These are phyloP conservation scores for Electrophaes corylata DNA, from an alignment of 2,888 invertebrate genomes.

Conservation along the genomic window DNA sequence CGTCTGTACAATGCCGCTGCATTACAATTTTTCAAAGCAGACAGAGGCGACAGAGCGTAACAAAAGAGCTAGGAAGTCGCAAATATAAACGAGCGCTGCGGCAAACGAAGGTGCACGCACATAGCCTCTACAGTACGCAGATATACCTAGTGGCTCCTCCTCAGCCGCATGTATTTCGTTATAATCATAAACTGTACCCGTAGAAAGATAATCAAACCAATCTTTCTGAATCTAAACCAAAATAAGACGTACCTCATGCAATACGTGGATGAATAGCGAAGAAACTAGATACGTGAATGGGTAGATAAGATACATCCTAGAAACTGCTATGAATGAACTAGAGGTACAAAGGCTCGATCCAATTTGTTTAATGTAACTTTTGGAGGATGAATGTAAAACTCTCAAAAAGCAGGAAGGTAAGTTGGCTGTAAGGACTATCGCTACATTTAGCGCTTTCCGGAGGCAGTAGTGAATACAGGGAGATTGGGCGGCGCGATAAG, in stretches of 20 bases:
- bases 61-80: conserved; percentile 81
- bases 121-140: conserved; percentile 49
- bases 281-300: neutral
- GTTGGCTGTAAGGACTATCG: conserved; percentile 66
- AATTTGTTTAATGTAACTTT: conserved; percentile 80
- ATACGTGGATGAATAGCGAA: neutral
- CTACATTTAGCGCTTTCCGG: conserved; percentile 73
- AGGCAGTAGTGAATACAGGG: conserved; percentile 71
- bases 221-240: conserved; percentile 12
- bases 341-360: conserved; percentile 60
- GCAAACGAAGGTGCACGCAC: conserved; percentile 69
- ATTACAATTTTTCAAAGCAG: conserved; percentile 83
- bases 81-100: conserved; percentile 80
- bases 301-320: conserved; percentile 37
- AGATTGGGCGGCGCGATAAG: conserved; percentile 76
- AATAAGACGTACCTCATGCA: conserved; percentile 6
- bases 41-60: conserved; percentile 78
- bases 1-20: conserved; percentile 74
- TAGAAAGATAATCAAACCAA: neutral
- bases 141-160: conserved; percentile 25
- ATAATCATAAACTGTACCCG: neutral
- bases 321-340: conserved; percentile 50
- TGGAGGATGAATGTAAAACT: conserved; percentile 62
- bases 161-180: conserved; percentile 2
- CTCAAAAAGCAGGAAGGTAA: conserved; percentile 71